Base-by-base conservation (phyloP, 2,888 invertebrate genomes). In the Diadegma fenestrale region DNA sequence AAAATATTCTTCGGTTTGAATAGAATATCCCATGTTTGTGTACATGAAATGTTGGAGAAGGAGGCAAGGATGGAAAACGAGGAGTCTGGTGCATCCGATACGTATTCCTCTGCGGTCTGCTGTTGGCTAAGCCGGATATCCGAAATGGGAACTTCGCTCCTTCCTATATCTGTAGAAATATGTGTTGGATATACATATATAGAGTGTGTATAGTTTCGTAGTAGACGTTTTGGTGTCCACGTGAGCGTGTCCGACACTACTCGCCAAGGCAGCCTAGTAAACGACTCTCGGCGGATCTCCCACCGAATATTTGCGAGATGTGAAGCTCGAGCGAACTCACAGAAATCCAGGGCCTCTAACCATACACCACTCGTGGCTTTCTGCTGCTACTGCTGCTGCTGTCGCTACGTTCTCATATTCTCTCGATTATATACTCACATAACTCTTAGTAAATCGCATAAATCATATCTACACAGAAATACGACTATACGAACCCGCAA, bases 111-210 rank as follows among this genome's bases (percentile, higher is more conserved):
- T 88, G 88, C 86, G 88, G 89, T 90, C 82, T 87, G 85, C 84
- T 85, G 86, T 90, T 87, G 87, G 88, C 89, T 90, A 91, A 90
- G 89, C 89, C 89, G 91, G 89, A 90, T 91, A 90, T 89, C 89
- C 89, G 89, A 90, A 90, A 89, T 89, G 88, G 88, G 88, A 89
- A 87, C 77, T 87, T 72, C 43, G 58, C 82, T 37, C 4, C 37
- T 61, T 22, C 69, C 41, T 63, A 63, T 68, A 80, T 80, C 51
- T 85, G 22, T 77, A 41, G 68, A 43, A 37, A 17, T 58, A 76
- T 43, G 7, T 77, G 61, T 58, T 58, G 5, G 68, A 72, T 61
- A 73, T 61, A 73, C 26, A 17, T 45, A 69, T 43, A 68, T 26
- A 41, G 19, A 43, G 61, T 45, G 58, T 43, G 26, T 54, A n/a